A percentile compares a stretch with the other conserved stretches of the same genome.
These are phyloP conservation scores for Epinephelus moara DNA, from an alignment of 2,113 vertebrate genomes.

Conservation along the genomic window DNA sequence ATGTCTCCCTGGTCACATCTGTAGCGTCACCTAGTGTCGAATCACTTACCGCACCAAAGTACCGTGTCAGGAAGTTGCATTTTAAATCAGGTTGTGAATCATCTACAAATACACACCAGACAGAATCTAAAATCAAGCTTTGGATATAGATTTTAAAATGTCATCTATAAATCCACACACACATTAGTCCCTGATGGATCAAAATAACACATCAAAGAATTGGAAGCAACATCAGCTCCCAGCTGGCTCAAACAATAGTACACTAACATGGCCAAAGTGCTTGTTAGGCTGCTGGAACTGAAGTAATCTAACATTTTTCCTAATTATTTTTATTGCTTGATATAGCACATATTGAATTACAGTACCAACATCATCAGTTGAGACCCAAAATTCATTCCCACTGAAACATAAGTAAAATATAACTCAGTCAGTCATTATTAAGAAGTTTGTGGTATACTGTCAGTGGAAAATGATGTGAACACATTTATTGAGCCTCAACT, in stretches of 20 bases:
- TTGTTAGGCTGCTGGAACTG: neutral
- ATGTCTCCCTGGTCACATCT: conserved; percentile 39
- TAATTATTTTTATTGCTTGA: too few species aligned
- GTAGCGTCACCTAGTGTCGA: conserved; percentile 18
- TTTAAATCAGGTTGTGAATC: conserved; percentile 25
- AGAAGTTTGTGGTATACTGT: too few species aligned
- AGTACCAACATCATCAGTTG: too few species aligned
- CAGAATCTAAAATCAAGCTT: neutral
- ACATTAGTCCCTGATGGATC: too few species aligned
- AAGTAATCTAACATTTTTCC: neutral
- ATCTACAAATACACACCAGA: conserved; percentile 8
- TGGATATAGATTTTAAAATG: neutral
- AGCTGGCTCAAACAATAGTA: neutral
- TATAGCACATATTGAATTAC: too few species aligned
- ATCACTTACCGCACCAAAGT: conserved; percentile 26
- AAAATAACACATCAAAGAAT: neutral
- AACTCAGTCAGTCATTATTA: too few species aligned
- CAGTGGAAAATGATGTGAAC: too few species aligned
- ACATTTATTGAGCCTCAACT: too few species aligned
- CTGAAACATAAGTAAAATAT: too few species aligned
- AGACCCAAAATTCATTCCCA: too few species aligned
- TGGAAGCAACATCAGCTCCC: neutral
- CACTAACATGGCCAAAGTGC: neutral
- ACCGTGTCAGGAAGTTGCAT: conserved; percentile 3
- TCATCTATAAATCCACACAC: neutral